Evolutionary conservation across 2,113 vertebrate genomes (phyloP).

Genomic region (Corythornis cristatus): DNA sequence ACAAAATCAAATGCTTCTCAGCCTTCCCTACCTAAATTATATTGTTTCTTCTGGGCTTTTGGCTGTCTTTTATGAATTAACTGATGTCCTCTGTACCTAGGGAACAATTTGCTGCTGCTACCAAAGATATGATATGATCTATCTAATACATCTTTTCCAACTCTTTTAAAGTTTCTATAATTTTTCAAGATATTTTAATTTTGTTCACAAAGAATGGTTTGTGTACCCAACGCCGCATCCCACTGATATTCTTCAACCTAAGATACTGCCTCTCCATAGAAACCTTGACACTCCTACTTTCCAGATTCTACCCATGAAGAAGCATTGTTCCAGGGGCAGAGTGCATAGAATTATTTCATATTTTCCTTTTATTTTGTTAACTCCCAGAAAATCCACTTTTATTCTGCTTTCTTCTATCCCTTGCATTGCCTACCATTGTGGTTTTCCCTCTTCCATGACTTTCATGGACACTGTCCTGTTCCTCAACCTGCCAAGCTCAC

Average conservation of each 20-base stretch:
- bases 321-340: not conserved
- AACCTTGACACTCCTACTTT: not conserved
- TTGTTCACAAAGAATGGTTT: not conserved
- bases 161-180: not conserved
- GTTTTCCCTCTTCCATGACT: not conserved
- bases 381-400: not conserved
- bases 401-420: not conserved
- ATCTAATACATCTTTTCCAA: not conserved
- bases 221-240: not conserved
- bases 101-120: conserved; percentile 11
- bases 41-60: not conserved
- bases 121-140: not conserved
- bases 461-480: not conserved
- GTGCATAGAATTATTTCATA: not conserved
- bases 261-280: not conserved
- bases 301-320: not conserved
- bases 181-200: conserved; percentile 9
- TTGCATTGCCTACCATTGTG: not conserved
- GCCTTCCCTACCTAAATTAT: not conserved
- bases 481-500: not conserved
- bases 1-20: conserved; percentile 27
- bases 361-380: not conserved
- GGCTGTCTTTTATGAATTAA: conserved; percentile 41
- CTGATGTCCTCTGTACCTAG: not conserved
- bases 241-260: not conserved